A percentile compares a stretch with the other conserved stretches of the same genome.
These are phyloP conservation scores for Eucera pruinosa DNA, from an alignment of 2,888 invertebrate genomes.

Conservation along the genomic window DNA sequence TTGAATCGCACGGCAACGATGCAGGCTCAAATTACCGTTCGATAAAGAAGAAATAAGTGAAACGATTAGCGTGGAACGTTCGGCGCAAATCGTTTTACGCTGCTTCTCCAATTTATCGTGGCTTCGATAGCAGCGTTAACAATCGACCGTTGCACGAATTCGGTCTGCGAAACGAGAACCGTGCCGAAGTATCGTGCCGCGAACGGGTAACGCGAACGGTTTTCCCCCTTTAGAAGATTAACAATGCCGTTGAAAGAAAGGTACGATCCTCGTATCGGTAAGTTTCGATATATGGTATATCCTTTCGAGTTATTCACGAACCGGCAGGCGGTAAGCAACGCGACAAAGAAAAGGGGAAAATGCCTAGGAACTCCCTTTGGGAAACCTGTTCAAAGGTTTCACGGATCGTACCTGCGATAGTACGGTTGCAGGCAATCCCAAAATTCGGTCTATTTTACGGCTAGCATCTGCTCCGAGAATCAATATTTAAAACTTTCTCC, in stretches of 20 bases:
- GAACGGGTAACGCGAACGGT: too few relatives aligned
- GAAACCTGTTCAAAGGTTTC: background rate
- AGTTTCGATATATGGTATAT: background rate
- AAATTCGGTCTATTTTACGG: background rate
- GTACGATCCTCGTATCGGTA: too few relatives aligned
- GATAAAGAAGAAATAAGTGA: background rate
- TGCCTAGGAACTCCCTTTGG: background rate
- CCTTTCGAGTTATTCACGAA: conserved; percentile 1
- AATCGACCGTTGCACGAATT: too few relatives aligned
- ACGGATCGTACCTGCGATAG: background rate
- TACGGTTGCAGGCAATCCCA: too few relatives aligned
- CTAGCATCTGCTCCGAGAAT: background rate
- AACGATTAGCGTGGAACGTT: background rate
- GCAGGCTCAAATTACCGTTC: background rate
- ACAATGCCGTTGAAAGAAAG: too few relatives aligned
- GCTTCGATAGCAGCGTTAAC: background rate
- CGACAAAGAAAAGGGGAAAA: conserved; percentile 22
- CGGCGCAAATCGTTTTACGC: too few relatives aligned
- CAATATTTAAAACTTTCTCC: too few relatives aligned
- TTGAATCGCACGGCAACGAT: background rate
- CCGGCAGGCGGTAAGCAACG: background rate
- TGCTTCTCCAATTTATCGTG: too few relatives aligned
- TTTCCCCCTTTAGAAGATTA: too few relatives aligned
- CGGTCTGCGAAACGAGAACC: too few relatives aligned
- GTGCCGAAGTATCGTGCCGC: too few relatives aligned